Evolutionary conservation across 2,113 vertebrate genomes (phyloP), one percentile per base, ranked within the genome.

Genomic region (Megalops atlanticus): DNA sequence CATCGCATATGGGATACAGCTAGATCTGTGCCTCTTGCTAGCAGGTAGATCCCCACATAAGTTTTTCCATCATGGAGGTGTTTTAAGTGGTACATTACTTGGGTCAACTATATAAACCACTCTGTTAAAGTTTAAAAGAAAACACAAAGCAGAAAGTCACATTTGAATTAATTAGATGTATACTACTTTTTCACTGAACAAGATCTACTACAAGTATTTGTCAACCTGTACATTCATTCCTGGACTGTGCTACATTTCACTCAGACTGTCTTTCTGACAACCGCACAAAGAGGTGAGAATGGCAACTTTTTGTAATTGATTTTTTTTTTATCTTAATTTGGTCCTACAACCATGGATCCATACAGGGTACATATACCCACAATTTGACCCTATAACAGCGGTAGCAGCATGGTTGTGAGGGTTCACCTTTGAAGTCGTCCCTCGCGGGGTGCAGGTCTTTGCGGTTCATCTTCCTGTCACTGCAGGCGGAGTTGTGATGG

Each of bases 341-440:
- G n/a, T n/a, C n/a, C n/a, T n/a, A n/a, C n/a, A n/a, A n/a, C n/a
- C n/a, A n/a, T n/a, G n/a, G n/a, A n/a, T n/a, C n/a, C n/a, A n/a
- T n/a, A n/a, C n/a, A n/a, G n/a, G n/a, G n/a, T 27, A 64, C n/a
- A 10, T 11, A 64, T 27, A 64, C n/a, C n/a, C 58, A 11, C 4
- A 64, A 64, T 64, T 7, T 31, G 5, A 58, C 18, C 21, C 21
- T n/a, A 58, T 18, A n/a, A 18, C 0, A 24, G 52, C 43, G n/a
- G 1, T 3, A 52, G 49, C 11, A 18, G 49, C 49, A 16, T 12
- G 49, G 49, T 14, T 1, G 14, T 4, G 49, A 4, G 27, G 24
- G 75, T 69, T 18, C 3, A 99, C 98, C 97, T 96, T 95, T 96
- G 85, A 98, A 98, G 86, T 97, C 94, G 74, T 96, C 95, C 87